phyloP scores from a whole-genome alignment of 2,888 invertebrate genomes.

The Tupiocoris notatus region DNA sequence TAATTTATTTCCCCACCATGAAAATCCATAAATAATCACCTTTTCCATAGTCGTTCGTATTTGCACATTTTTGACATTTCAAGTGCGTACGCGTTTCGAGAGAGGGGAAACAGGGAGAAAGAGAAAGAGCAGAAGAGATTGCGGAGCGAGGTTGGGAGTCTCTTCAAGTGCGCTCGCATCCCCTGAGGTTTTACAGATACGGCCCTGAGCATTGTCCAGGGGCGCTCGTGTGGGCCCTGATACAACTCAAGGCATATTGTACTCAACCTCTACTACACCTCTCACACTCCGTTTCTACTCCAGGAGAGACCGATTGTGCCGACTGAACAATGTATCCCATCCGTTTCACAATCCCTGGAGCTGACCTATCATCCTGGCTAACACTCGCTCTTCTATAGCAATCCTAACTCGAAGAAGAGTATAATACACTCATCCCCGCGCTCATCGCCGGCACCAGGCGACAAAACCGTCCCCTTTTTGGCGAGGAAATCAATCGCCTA shows the following conservation, averaged over 20 bases:
- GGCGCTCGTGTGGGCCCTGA: slow-evolving; percentile 44
- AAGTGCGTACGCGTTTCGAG: no score
- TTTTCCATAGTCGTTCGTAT: no score
- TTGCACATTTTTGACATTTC: no score
- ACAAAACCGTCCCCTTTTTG: slow-evolving; percentile 7
- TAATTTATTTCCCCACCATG: no score
- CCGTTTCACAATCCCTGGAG: neutral
- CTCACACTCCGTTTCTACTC: neutral
- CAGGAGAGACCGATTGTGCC: slow-evolving; percentile 22
- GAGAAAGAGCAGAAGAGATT: neutral
- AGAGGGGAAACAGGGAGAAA: neutral
- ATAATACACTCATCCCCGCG: slow-evolving; percentile 16
- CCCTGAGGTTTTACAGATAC: slow-evolving; percentile 42
- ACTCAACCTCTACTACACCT: neutral
- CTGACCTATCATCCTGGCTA: neutral
- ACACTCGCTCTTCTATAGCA: neutral
- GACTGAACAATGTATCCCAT: slow-evolving; percentile 25
- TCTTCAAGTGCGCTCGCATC: neutral
- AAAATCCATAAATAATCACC: no score
- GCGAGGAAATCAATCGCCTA: slow-evolving; percentile 31
- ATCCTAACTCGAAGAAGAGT: slow-evolving; percentile 9
- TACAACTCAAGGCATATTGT: slow-evolving; percentile 42
- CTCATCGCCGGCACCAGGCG: neutral
- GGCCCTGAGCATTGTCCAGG: slow-evolving; percentile 34
- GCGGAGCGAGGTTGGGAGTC: neutral